A percentile compares a stretch with the other conserved stretches of the same genome.
Evolutionary conservation across 2,797 vertebrate genomes (phyloP).

Genomic region (Luscinia megarhynchos): DNA sequence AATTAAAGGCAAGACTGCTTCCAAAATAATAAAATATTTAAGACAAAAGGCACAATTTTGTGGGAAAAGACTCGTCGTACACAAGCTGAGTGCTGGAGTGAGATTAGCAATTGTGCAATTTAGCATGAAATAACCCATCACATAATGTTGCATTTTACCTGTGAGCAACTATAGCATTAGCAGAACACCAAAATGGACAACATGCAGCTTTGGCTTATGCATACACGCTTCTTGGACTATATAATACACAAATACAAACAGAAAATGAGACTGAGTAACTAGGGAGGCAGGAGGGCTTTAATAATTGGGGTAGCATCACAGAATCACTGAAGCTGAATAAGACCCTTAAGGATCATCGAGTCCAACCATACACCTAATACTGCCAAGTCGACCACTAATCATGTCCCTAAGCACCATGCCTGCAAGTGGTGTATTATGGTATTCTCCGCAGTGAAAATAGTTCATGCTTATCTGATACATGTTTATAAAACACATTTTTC

Average conservation of each 20-base stretch:
- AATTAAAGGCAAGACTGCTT: neutral
- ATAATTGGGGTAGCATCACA: neutral
- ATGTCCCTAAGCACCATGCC: accelerated
- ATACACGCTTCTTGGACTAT: neutral
- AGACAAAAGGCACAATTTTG: neutral
- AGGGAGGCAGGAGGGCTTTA: neutral
- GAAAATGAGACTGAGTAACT: neutral
- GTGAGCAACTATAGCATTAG: neutral
- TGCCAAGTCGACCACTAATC: neutral
- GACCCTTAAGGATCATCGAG: neutral
- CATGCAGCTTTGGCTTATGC: neutral
- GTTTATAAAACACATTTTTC: neutral
- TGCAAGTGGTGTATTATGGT: accelerated
- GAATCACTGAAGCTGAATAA: neutral
- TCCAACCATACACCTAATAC: neutral
- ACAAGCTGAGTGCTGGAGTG: accelerated
- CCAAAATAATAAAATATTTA: neutral
- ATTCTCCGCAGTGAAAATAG: neutral
- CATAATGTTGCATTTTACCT: neutral
- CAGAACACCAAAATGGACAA: neutral
- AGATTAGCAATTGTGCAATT: neutral
- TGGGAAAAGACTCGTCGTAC: neutral
- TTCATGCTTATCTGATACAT: neutral
- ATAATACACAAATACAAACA: neutral
- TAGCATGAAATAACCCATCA: neutral